These are phyloP conservation scores for Apoda limacodes DNA, from an alignment of 2,888 invertebrate genomes.

Conservation along the genomic window DNA sequence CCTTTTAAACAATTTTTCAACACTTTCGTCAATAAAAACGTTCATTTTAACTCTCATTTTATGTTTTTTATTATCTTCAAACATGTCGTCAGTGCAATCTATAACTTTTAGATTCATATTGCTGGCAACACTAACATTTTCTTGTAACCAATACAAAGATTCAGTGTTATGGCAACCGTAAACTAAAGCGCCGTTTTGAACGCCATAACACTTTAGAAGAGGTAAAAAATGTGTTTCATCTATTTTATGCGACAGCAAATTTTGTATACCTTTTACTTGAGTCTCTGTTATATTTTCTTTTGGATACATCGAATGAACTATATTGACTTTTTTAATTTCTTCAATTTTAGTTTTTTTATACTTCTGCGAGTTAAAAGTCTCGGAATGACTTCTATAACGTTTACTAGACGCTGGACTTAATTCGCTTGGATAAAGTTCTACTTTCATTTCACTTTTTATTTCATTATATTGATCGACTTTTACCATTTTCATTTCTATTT, in stretches of 20 bases:
- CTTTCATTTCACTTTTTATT: not conserved
- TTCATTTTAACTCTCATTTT: slow-evolving; percentile 28
- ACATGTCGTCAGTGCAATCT: slow-evolving; percentile 4
- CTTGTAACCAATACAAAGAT: slow-evolving; percentile 24
- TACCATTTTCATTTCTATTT: slow-evolving; percentile 2
- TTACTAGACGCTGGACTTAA: slow-evolving; percentile 6
- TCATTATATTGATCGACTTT: slow-evolving; percentile 2
- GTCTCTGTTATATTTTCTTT: slow-evolving; percentile 16
- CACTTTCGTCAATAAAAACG: slow-evolving; percentile 23
- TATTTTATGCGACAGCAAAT: slow-evolving; percentile 24
- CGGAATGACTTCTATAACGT: slow-evolving; percentile 12
- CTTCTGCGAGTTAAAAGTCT: not conserved
- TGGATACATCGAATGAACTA: slow-evolving; percentile 21
- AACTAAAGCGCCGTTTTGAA: slow-evolving; percentile 30
- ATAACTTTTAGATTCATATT: slow-evolving; percentile 19
- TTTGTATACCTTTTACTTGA: slow-evolving; percentile 22
- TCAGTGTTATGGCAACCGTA: slow-evolving; percentile 35
- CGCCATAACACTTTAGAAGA: slow-evolving; percentile 35
- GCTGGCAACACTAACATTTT: slow-evolving; percentile 16
- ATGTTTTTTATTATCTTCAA: slow-evolving; percentile 12
- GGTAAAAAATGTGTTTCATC: slow-evolving; percentile 25
- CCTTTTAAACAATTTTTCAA: slow-evolving; percentile 23
- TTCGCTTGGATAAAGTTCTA: not conserved
- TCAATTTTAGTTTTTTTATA: slow-evolving; percentile 13
- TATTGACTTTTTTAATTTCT: slow-evolving; percentile 15